Evolutionary conservation across 2,113 vertebrate genomes (phyloP).

Genomic region (Atrichornis clamosus): DNA sequence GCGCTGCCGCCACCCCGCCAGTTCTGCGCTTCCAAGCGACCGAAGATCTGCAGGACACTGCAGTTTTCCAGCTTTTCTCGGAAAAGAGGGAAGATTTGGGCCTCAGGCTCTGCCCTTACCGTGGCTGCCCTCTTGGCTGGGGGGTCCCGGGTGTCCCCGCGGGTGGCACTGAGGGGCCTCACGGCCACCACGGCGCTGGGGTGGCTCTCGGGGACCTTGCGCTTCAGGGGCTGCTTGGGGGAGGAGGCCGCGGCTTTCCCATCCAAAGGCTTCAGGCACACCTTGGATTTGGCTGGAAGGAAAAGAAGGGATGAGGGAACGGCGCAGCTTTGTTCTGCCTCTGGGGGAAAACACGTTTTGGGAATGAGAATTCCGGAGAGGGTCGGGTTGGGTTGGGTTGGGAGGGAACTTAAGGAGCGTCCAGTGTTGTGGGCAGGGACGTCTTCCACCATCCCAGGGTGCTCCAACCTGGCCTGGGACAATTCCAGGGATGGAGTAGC

Average conservation of each 20-base stretch:
- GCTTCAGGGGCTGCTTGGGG: slow-evolving; percentile 75
- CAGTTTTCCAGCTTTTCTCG: not conserved
- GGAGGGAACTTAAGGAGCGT: not conserved
- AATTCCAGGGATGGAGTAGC: not conserved
- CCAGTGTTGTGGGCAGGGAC: not conserved
- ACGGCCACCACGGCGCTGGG: slow-evolving; percentile 86
- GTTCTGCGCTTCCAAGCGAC: not conserved
- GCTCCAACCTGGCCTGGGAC: not conserved
- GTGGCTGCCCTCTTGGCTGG: slow-evolving; percentile 42
- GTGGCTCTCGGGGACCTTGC: slow-evolving; percentile 66
- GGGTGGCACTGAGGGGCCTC: slow-evolving; percentile 76
- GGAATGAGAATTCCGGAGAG: accelerated
- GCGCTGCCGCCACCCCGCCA: not conserved
- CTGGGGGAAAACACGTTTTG: not conserved
- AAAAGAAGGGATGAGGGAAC: not conserved
- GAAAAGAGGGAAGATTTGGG: not conserved
- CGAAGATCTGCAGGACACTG: accelerated
- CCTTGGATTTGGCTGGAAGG: slow-evolving; percentile 81
- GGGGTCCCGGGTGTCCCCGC: not conserved
- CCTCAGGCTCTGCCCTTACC: slow-evolving; percentile 39
- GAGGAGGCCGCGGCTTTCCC: slow-evolving; percentile 74
- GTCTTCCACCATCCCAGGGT: accelerated
- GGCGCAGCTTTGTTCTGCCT: not conserved
- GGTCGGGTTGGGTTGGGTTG: not conserved
- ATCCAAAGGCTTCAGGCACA: slow-evolving; percentile 84